These are phyloP conservation scores for Hirtodrosophila alboralis DNA, from an alignment of 2,888 invertebrate species.

Conservation along the genomic window DNA sequence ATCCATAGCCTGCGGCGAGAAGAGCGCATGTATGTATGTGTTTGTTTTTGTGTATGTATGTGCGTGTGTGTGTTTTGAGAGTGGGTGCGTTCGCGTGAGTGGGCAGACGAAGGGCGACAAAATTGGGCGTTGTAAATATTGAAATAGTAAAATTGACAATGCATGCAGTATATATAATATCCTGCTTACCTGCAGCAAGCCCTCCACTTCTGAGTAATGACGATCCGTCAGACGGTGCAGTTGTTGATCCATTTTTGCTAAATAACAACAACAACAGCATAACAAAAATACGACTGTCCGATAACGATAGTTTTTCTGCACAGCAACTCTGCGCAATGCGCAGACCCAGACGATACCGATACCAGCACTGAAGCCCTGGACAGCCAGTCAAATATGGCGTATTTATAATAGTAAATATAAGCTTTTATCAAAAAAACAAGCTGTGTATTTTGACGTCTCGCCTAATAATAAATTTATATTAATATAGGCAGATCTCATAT, in stretches of 20 bases:
- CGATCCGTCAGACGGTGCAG: conserved; percentile 74
- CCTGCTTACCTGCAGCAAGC: conserved; percentile 62
- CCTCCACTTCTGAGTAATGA: conserved; percentile 71
- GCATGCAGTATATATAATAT: conserved; percentile 16
- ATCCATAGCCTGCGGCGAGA: conserved; percentile 63
- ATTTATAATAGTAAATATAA: conserved; percentile 6
- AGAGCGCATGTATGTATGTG: conserved; percentile 18
- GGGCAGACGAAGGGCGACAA: conserved; percentile 47
- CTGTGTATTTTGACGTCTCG: too few species aligned
- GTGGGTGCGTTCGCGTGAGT: conserved; percentile 70
- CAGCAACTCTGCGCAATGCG: conserved; percentile 54
- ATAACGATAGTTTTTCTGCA: conserved; percentile 48
- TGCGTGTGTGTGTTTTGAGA: conserved; percentile 15
- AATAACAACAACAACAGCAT: conserved; percentile 56
- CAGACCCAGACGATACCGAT: conserved; percentile 31
- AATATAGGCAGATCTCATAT: too few species aligned
- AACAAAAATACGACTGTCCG: conserved; percentile 53
- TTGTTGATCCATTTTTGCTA: conserved; percentile 72
- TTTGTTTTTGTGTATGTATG: conserved; percentile 27
- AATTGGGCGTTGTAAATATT: conserved; percentile 46
- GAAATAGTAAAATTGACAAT: conserved; percentile 5
- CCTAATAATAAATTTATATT: too few species aligned
- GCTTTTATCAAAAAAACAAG: background rate
- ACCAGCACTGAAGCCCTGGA: conserved; percentile 26
- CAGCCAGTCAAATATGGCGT: background rate